A percentile compares a stretch with the other conserved stretches of the same genome.
These are phyloP conservation scores for Nannoperca australis DNA, from an alignment of 2,797 vertebrate species.

Conservation along the genomic window DNA sequence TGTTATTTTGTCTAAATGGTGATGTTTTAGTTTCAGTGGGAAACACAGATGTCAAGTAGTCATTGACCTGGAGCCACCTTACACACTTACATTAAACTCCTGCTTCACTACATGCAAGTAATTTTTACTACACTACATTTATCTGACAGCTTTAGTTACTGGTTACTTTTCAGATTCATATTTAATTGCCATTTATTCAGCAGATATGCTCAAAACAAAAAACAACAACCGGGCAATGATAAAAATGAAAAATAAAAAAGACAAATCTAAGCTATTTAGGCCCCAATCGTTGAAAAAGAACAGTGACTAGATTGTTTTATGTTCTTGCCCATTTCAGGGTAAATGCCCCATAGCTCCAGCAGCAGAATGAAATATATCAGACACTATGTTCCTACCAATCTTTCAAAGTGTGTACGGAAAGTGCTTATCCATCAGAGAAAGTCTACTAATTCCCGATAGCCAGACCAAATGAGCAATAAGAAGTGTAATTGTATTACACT, in stretches of 20 bases:
- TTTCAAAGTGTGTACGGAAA: slow-evolving; percentile 46
- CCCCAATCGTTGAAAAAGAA: neutral
- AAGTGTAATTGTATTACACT: slow-evolving; percentile 55
- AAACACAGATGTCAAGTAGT: slow-evolving; percentile 8
- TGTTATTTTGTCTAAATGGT: neutral
- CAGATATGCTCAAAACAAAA: too few relatives aligned
- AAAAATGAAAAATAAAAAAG: neutral
- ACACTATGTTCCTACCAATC: slow-evolving; percentile 40
- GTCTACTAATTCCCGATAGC: slow-evolving; percentile 50
- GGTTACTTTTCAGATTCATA: neutral
- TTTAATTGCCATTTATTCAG: too few relatives aligned
- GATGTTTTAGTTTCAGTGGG: neutral
- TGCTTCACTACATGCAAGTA: neutral
- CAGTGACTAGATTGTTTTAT: neutral
- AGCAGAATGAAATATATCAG: slow-evolving; percentile 33
- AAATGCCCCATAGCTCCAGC: slow-evolving; percentile 16
- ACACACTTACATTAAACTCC: neutral
- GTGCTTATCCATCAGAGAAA: slow-evolving; percentile 53
- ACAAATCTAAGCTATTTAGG: neutral
- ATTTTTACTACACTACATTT: neutral
- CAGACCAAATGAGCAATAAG: slow-evolving; percentile 62
- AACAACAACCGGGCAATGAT: neutral
- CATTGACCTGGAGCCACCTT: neutral
- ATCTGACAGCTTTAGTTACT: neutral
- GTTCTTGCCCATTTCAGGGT: slow-evolving; percentile 24